Base-by-base conservation (phyloP, 2,113 vertebrate species). In the Lepus americanus region DNA sequence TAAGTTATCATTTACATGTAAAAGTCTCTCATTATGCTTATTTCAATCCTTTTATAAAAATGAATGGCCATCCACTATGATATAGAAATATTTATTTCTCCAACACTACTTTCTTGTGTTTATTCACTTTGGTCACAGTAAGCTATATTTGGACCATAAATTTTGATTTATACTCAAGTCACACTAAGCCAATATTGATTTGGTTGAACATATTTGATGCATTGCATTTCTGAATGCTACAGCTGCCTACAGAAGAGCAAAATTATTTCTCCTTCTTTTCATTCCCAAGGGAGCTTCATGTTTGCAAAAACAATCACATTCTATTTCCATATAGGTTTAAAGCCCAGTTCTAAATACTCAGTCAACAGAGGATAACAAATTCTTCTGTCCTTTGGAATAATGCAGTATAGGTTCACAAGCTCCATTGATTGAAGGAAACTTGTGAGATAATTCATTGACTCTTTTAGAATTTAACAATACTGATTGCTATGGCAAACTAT, bases 81-180 rank as follows among this genome's bases (percentile, higher is more conserved):
- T 44, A 69, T 3, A 89, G 25, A 92, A 93, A 81, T 94, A 36
- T 81, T 91, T 93, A 69, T 93, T 95, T 93, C 66, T 96, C 31
- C 84, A 96, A 91, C 78, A 27, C 55, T 70, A 66, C 10, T 84
- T 96, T 90, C 64, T 94, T 69, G 66, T 70, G 67, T 33, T 67
- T 49, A 87, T 95, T 85, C 49, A 61, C 79, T 92, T 78, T 94
- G n/a, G 82, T 95, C 93, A 87, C 79, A 69, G 61, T 79, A 59
- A 94, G 89, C 76, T 36, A 77, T 93, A 39, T 87, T 72, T 95
- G 79, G 81, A 59, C 94, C 80, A 69, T 91, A 95, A 95, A 89
- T 94, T 95, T 90, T 97, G 83, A 97, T 96, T 97, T 95, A 95
- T 72, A 91, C 36, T 76, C 53, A 81, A 92, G 91, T 95, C 96